A percentile compares a stretch with the other conserved stretches of the same genome.
Evolutionary conservation across 2,797 vertebrate genomes (phyloP).

Genomic region (Oophaga sylvatica): DNA sequence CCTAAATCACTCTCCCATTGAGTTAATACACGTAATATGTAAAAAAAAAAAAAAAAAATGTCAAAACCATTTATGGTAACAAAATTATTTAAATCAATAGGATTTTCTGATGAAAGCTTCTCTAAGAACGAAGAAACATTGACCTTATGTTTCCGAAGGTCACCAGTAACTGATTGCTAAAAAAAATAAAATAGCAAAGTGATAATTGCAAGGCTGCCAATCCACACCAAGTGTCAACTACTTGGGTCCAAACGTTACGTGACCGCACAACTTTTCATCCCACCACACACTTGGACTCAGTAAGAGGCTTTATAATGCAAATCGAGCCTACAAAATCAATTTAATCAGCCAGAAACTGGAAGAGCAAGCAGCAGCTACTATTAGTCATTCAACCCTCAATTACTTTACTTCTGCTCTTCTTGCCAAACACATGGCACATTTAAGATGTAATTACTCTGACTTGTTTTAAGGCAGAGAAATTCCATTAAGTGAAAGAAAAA

Average conservation of each 20-base stretch:
- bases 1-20: too few species aligned
- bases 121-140: not conserved
- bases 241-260: not conserved
- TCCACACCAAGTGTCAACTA: not conserved
- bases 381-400: conserved; percentile 48
- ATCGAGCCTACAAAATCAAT: conserved; percentile 22
- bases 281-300: not conserved
- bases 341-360: conserved; percentile 36
- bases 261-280: not conserved
- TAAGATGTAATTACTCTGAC: conserved; percentile 45
- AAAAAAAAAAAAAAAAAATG: too few species aligned
- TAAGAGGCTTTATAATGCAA: conserved; percentile 13
- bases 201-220: not conserved
- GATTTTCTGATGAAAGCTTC: too few species aligned
- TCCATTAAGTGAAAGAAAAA: conserved; percentile 13
- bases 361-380: conserved; percentile 19
- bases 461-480: conserved; percentile 26
- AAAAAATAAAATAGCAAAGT: not conserved
- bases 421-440: conserved; percentile 38
- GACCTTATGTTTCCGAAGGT: not conserved
- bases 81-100: too few species aligned
- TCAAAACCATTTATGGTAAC: too few species aligned
- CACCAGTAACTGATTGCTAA: not conserved
- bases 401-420: conserved; percentile 35
- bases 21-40: too few species aligned